These are phyloP conservation scores for Centropristis striata DNA, from an alignment of 2,113 vertebrate species.

Conservation along the genomic window DNA sequence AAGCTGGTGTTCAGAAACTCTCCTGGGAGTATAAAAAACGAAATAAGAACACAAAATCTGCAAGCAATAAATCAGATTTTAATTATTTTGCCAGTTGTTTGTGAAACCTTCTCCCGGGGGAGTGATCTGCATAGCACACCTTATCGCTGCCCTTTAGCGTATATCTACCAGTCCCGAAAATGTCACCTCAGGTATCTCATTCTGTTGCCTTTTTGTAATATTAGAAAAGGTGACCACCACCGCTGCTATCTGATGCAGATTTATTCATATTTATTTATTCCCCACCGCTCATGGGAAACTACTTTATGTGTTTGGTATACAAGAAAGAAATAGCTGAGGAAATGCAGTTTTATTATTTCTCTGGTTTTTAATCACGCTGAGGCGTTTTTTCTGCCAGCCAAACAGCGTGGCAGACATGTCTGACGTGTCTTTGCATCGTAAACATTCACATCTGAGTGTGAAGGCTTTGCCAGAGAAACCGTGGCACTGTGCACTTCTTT, in stretches of 20 bases:
- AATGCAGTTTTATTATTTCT: neutral
- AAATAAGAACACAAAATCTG: slow-evolving; percentile 21
- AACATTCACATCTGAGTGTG: slow-evolving; percentile 43
- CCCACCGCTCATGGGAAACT: neutral
- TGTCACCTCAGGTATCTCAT: slow-evolving; percentile 22
- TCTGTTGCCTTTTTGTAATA: slow-evolving; percentile 4
- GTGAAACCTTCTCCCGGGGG: slow-evolving; percentile 3
- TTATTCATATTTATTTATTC: neutral
- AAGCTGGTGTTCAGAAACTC: neutral
- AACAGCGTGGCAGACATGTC: slow-evolving; percentile 35
- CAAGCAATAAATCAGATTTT: slow-evolving; percentile 34
- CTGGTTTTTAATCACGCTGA: slow-evolving; percentile 12
- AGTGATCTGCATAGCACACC: neutral
- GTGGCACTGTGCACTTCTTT: slow-evolving; percentile 33
- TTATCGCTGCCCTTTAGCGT: slow-evolving; percentile 33
- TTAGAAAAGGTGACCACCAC: neutral
- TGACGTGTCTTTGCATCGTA: slow-evolving; percentile 50
- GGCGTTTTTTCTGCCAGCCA: neutral
- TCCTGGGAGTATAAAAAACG: slow-evolving; percentile 1
- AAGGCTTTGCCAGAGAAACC: slow-evolving; percentile 39
- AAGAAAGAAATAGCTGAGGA: neutral
- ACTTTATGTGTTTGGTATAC: slow-evolving; percentile 11
- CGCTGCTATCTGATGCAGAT: slow-evolving; percentile 1
- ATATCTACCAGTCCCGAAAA: slow-evolving; percentile 9
- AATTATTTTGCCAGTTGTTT: slow-evolving; percentile 17